Evolutionary conservation across 2,797 vertebrate species (phyloP).

Genomic region (Gephyroberyx darwinii): DNA sequence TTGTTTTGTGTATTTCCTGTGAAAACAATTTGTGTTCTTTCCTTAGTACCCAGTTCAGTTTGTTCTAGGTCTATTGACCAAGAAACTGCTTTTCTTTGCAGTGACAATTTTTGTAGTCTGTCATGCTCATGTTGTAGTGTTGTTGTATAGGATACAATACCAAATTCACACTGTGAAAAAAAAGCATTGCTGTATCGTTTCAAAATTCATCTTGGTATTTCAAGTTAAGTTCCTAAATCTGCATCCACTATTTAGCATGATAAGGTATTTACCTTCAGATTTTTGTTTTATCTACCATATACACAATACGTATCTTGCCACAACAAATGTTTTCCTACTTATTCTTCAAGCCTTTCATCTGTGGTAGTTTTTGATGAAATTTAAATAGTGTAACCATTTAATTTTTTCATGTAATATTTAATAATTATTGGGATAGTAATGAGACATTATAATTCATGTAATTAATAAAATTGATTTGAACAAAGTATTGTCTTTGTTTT

Average conservation of each 20-base stretch:
- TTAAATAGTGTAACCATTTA: constrained; percentile 69
- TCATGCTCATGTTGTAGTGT: constrained; percentile 60
- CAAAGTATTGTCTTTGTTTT: constrained; percentile 15
- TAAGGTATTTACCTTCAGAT: constrained; percentile 47
- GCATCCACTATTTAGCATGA: constrained; percentile 67
- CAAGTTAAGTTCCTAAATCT: constrained; percentile 45
- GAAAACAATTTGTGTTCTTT: constrained; percentile 69
- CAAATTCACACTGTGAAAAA: constrained; percentile 75
- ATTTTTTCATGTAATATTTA: constrained; percentile 78
- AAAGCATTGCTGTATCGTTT: constrained; percentile 63
- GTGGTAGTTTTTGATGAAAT: constrained; percentile 70
- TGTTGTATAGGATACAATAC: constrained; percentile 52
- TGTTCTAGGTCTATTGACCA: constrained; percentile 47
- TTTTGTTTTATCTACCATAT: constrained; percentile 50
- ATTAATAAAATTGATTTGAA: constrained; percentile 77
- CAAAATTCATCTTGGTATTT: constrained; percentile 46
- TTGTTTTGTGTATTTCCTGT: constrained; percentile 77
- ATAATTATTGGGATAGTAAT: constrained; percentile 77
- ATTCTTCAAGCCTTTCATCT: constrained; percentile 62
- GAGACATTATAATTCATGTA: constrained; percentile 74
- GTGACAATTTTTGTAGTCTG: constrained; percentile 57
- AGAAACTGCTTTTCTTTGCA: constrained; percentile 59
- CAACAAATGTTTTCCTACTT: constrained; percentile 48
- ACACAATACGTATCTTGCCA: constrained; percentile 36
- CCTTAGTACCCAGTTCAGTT: constrained; percentile 59